phyloP scores from a whole-genome alignment of 2,797 vertebrate species.

The Brachyrhaphis roseni region DNA sequence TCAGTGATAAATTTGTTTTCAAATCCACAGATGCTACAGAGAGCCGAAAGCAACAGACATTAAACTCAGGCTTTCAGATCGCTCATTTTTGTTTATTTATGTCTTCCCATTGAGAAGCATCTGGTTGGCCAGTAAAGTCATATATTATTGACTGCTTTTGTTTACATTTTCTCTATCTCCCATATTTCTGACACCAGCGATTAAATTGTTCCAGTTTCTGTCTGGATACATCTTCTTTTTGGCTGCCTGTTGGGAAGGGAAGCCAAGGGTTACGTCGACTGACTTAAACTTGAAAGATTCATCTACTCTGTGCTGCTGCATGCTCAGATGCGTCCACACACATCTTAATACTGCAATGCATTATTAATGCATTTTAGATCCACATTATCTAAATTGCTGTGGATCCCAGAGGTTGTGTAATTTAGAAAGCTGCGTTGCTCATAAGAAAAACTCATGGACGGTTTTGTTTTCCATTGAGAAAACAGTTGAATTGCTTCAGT shows the following conservation, averaged over 20 bases:
- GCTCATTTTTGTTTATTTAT: background rate
- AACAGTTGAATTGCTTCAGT: background rate
- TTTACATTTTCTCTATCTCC: conserved; percentile 30
- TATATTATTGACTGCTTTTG: conserved; percentile 7
- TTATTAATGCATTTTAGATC: too few species aligned
- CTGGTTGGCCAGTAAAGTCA: background rate
- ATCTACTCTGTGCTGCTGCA: conserved; percentile 15
- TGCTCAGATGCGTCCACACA: conserved; percentile 14
- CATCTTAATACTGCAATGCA: background rate
- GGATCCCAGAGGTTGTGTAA: background rate
- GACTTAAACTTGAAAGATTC: conserved; percentile 15
- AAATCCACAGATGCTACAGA: conserved; percentile 7
- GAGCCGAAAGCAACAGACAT: background rate
- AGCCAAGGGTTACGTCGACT: conserved; percentile 28
- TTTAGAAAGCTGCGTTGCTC: background rate
- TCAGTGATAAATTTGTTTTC: background rate
- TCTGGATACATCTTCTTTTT: conserved; percentile 37
- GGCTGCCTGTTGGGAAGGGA: conserved; percentile 14
- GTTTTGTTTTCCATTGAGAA: background rate
- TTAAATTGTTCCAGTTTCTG: conserved; percentile 46
- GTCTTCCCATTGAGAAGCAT: background rate
- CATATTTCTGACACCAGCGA: conserved; percentile 47
- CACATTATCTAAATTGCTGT: background rate
- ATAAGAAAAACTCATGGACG: background rate
- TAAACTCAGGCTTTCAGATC: background rate